Conservation (phyloP, 2,797 vertebrate species). For the Anabas testudineus region DNA sequence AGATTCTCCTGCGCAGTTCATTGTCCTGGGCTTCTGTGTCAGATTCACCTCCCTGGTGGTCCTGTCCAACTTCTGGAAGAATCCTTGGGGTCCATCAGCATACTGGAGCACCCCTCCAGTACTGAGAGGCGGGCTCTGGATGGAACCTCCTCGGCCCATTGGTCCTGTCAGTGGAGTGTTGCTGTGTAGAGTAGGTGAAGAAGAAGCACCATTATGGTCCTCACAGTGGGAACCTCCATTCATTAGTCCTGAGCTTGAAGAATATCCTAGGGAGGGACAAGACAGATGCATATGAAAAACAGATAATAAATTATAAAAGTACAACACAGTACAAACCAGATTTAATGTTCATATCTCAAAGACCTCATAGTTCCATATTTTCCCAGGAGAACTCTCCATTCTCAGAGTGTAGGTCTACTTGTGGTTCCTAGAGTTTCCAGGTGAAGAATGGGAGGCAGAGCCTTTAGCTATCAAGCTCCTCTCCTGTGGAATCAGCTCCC, state of each 20-base stretch:
- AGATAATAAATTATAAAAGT: not conserved
- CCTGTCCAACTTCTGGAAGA: constrained; percentile 86
- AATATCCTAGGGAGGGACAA: constrained; percentile 84
- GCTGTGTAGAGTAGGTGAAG: constrained; percentile 86
- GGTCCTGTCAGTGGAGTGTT: constrained; percentile 77
- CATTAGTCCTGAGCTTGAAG: constrained; percentile 88
- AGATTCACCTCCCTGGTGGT: constrained; percentile 83
- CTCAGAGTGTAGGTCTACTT: too few species aligned
- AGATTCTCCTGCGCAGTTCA: constrained; percentile 91
- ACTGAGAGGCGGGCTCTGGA: constrained; percentile 81
- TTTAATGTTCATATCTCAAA: not conserved
- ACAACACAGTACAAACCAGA: not conserved
- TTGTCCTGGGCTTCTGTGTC: constrained; percentile 90
- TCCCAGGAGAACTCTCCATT: too few species aligned
- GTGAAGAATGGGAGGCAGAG: too few species aligned
- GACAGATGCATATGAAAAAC: not conserved
- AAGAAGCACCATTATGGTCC: constrained; percentile 88
- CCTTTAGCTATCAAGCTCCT: too few species aligned
- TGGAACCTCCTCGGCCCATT: constrained; percentile 68
- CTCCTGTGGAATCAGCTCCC: too few species aligned
- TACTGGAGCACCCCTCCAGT: constrained; percentile 90
- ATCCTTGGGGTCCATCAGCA: constrained; percentile 88
- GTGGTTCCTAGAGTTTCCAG: too few species aligned
- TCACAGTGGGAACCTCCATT: constrained; percentile 89
- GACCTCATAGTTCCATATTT: too few species aligned